Evolutionary conservation across 2,113 vertebrate species (phyloP), one percentile per base, ranked within the genome.

Genomic region (Steatornis caripensis): DNA sequence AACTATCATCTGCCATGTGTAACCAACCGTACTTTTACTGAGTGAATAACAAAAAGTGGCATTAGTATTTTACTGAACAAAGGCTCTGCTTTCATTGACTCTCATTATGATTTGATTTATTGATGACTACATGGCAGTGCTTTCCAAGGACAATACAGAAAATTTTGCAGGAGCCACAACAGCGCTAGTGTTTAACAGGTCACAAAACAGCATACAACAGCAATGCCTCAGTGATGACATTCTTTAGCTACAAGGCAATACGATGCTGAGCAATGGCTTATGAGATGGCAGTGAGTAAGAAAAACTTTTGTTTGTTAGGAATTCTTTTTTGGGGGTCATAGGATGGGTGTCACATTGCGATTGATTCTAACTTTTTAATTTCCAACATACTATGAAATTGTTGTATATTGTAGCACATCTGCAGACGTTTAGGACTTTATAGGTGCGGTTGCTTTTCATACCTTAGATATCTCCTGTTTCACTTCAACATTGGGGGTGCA

Each of bases 91-190:
- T 85, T 82, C 82, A 76, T 72, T 34, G 84, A 78, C 51, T 93
- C 72, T 82, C 4, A 1, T 68, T 88, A 70, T 51, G 27, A 49
- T 74, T 64, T 96, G 60, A 89, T 89, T 94, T 96, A 90, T 87
- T 87, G 72, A 83, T 84, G 71, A 76, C 45, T 43, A 87, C 34
- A 29, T 6, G 54, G 22, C 37, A 94, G 19, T 41, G 39, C 12
- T 79, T 74, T 66, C 65, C 76, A 80, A 87, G 69, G 92, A 71
- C 72, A 87, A 10, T n/a, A 58, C 10, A 57, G 53, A 45, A 41
- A 64, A 64, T 5, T 72, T 48, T 61, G 12, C 43, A 77, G 79
- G 27, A 92, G 34, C 39, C 57, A 45, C 15, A 64, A 55, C 15
- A 92, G 32, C 23, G 4, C 3, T 26, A 17, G 9, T 4, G 34